Base-by-base conservation (phyloP, 2,797 vertebrate species). In the Siniperca undulata region DNA sequence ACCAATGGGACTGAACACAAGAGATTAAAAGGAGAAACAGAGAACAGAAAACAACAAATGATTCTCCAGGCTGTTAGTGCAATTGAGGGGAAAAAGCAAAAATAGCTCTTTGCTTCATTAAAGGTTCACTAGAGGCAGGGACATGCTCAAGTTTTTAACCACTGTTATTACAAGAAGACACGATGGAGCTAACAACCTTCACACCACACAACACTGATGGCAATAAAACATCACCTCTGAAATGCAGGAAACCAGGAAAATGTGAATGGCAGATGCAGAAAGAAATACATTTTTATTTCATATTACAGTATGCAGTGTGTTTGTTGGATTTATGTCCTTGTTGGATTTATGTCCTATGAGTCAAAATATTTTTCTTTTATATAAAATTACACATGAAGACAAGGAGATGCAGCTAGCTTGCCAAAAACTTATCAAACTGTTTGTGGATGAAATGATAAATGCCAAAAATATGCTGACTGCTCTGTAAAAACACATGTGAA, bases 101-200 rank as follows among this genome's bases (percentile, higher is more conserved):
- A 90, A 88, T 70, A 87, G 83, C 42, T 65, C 20, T 64, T 80
- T 79, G 80, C 76, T 74, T 83, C 77, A 84, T 88, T 83, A 77
- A 82, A 55, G 59, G 58, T 65, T 74, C 27, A 71, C 77, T 85
- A 5, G 56, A 34, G 70, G 76, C 55, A 4, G 69, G 61, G 56
- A 86, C 13, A 2, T 61, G 81, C 58, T 82, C 30, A 52, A 10
- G 69, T 56, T 74, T 80, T 58, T 38, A 88, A 70, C 77, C 30
- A 56, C 64, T 85, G 82, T 80, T 68, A 4, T 80, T 77, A n/a
- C 6, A 40, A 80, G 69, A 66, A 50, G 52, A 64, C 22, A 67
- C 19, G 55, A 19, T 8, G 22, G 36, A 65, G 68, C 14, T 24
- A 44, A 72, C 20, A 50, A 58, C 59, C 30, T 56, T 78, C 65